Evolutionary conservation across 2,888 invertebrate species (phyloP).

Genomic region (Apotomis turbidana): DNA sequence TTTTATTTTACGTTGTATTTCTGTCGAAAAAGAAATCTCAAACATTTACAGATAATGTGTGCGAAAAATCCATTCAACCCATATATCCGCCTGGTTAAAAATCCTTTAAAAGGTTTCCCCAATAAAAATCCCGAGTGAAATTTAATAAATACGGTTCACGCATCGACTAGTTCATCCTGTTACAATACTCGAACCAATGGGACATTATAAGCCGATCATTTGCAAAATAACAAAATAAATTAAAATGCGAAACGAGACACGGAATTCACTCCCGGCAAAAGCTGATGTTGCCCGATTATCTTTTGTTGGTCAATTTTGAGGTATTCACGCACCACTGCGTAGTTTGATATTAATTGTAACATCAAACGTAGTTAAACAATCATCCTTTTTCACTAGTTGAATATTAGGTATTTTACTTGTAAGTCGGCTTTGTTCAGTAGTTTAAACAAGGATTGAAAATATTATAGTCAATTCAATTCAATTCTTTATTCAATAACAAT

Average conservation of each 20-base stretch:
- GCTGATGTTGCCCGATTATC: constrained; percentile 38
- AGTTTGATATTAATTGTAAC: constrained; percentile 18
- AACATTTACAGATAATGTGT: constrained; percentile 4
- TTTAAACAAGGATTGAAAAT: too few relatives aligned
- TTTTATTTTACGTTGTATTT: background rate
- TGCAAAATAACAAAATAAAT: constrained; percentile 65
- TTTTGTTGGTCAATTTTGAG: constrained; percentile 34
- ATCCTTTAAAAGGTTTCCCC: constrained; percentile 33
- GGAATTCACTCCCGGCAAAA: constrained; percentile 30
- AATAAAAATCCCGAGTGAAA: constrained; percentile 21
- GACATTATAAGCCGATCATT: constrained; percentile 77
- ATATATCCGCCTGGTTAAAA: constrained; percentile 18
- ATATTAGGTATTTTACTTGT: too few relatives aligned
- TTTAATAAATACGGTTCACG: constrained; percentile 61
- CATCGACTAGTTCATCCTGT: constrained; percentile 75
- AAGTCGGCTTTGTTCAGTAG: too few relatives aligned
- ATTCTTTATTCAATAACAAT: too few relatives aligned
- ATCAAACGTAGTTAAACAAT: constrained; percentile 13
- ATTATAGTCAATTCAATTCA: too few relatives aligned
- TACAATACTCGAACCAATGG: constrained; percentile 74
- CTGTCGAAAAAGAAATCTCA: background rate
- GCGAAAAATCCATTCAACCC: constrained; percentile 4
- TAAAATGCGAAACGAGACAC: constrained; percentile 47
- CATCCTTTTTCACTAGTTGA: background rate
- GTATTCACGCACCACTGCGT: constrained; percentile 24